Evolutionary conservation across 2,797 vertebrate genomes (phyloP), one percentile per base, ranked within the genome.

Genomic region (Ispidina picta): DNA sequence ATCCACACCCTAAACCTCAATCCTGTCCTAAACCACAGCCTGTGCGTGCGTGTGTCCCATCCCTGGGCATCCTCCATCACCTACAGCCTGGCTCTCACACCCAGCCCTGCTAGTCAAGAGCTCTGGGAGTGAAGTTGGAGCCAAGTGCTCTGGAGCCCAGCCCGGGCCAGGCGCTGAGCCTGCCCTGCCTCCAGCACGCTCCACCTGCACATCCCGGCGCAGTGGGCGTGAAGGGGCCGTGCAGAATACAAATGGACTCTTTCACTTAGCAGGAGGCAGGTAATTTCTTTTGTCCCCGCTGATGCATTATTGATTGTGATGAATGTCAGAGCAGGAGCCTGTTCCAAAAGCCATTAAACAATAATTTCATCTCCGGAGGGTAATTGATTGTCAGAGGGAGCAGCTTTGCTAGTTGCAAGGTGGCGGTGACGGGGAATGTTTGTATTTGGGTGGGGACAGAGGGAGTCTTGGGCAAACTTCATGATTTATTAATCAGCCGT

Each of bases 221-320:
- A 93, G 93, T 72, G 85, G 94, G 97, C 69, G 46, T 91, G 84
- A 95, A 97, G 94, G 95, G 95, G 86, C 94, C 48, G 39, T 10
- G 14, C 66, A 59, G 96, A 96, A 97, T 97, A 97, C 96, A 97
- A 97, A 98, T 98, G 97, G 96, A 94, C 96, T 95, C 96, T 94
- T 86, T 97, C 97, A 97, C 97, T 97, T 97, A 97, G 97, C 96
- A 95, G 96, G 95, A 97, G 97, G 96, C 96, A 97, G 96, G 97
- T 98, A 97, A 98, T 98, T 98, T 98, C 97, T 97, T 98, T 97
- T 97, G 97, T 98, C 97, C 97, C 97, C 66, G 95, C 96, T 97
- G 97, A 98, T 98, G 97, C 97, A 98, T 98, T 98, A 98, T 97
- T 98, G 97, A 98, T 98, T 97, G 97, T 97, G 97, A 98, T 97